Conservation (phyloP, 1,140 invertebrate genomes). For the Drosophila ogumai region DNA sequence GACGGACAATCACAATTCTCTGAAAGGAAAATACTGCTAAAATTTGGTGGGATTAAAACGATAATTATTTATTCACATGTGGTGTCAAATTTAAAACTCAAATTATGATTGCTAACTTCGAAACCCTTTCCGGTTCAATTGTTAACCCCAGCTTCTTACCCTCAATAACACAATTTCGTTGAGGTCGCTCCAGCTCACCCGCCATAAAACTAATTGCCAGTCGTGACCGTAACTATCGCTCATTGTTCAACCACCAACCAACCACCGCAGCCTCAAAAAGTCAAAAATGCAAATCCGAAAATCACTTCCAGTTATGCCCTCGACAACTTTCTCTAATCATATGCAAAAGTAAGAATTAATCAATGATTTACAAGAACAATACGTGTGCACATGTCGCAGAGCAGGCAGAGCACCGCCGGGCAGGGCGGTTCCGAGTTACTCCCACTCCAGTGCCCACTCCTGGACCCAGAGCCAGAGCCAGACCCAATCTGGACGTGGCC, state of each 20-base stretch:
- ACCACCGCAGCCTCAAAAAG: slow-evolving; percentile 12
- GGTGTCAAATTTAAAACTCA: background rate
- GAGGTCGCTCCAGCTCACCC: slow-evolving; percentile 29
- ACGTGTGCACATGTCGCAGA: slow-evolving; percentile 75
- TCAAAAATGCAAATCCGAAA: slow-evolving; percentile 47
- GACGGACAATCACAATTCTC: background rate
- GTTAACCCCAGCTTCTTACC: slow-evolving; percentile 6
- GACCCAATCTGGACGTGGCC: slow-evolving; percentile 32
- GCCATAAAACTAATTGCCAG: slow-evolving; percentile 39
- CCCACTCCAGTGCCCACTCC: slow-evolving; percentile 13
- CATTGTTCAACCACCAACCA: slow-evolving; percentile 16
- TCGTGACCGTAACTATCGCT: slow-evolving; percentile 40
- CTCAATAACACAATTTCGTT: slow-evolving; percentile 10
- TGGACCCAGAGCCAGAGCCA: slow-evolving; percentile 21
- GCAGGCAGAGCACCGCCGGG: slow-evolving; percentile 37
- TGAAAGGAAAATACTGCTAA: background rate
- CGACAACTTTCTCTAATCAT: slow-evolving; percentile 72
- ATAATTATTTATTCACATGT: background rate
- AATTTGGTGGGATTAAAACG: background rate
- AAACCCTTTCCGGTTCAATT: background rate
- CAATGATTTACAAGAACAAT: slow-evolving; percentile 83
- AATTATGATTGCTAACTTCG: too few relatives aligned
- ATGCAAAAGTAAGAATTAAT: slow-evolving; percentile 80
- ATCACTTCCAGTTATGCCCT: slow-evolving; percentile 35
- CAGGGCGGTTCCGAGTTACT: slow-evolving; percentile 30